A percentile compares a stretch with the other conserved stretches of the same genome.
These are phyloP conservation scores for Eilema griseolum DNA, from an alignment of 2,888 invertebrate genomes.

Conservation along the genomic window DNA sequence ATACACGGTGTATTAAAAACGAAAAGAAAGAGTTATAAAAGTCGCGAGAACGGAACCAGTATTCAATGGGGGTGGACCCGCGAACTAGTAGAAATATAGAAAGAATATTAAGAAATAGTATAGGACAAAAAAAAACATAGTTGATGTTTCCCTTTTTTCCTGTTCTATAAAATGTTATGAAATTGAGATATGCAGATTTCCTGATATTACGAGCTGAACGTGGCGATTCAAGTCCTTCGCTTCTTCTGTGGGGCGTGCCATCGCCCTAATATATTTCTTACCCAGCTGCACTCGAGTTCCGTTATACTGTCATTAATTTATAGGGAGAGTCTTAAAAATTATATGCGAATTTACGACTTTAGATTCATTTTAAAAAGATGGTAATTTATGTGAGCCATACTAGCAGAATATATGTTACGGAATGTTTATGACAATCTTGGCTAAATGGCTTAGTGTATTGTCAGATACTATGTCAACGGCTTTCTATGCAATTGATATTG, in stretches of 20 bases:
- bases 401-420: neutral
- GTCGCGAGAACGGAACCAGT: no score
- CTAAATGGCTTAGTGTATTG: neutral
- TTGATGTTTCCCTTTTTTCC: neutral
- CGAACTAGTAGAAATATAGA: no score
- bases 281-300: slow-evolving; percentile 10
- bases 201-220: slow-evolving; percentile 1
- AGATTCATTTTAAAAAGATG: neutral
- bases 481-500: slow-evolving; percentile 8
- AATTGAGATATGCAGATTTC: slow-evolving; percentile 9
- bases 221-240: slow-evolving; percentile 1
- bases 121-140: no score
- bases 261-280: slow-evolving; percentile 8
- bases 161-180: slow-evolving; percentile 10
- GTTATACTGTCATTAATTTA: slow-evolving; percentile 9
- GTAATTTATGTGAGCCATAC: neutral
- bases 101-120: no score
- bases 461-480: neutral
- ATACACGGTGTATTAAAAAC: no score
- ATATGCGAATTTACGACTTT: neutral
- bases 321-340: neutral
- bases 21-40: no score
- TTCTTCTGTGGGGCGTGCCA: slow-evolving; percentile 7
- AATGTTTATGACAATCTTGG: neutral
- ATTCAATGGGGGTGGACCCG: no score